These are phyloP conservation scores for Corydoras sp. DNA, from an alignment of 2,113 vertebrate species.

Conservation along the genomic window DNA sequence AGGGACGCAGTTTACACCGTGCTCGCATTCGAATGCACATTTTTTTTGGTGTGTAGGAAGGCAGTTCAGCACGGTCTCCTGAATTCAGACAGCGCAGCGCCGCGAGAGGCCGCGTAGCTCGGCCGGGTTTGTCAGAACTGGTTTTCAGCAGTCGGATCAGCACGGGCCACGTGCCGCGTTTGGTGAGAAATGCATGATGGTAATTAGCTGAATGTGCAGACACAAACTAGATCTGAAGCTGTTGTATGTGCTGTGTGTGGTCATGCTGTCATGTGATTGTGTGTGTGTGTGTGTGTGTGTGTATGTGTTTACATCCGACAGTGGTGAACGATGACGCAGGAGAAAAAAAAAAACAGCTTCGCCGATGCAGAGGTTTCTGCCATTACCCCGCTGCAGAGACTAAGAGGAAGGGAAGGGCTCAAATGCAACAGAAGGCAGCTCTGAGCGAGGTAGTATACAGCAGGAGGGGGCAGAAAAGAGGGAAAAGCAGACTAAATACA, in stretches of 20 bases:
- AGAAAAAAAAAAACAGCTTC: conserved; percentile 42
- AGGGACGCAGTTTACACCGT: background rate
- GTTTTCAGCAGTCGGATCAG: too few relatives aligned
- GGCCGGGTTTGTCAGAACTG: too few relatives aligned
- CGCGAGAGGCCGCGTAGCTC: too few relatives aligned
- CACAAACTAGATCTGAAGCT: too few relatives aligned
- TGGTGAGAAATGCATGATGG: too few relatives aligned
- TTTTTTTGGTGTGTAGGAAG: too few relatives aligned
- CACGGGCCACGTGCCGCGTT: too few relatives aligned
- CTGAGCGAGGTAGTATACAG: conserved; percentile 11
- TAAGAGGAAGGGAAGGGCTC: conserved; percentile 15
- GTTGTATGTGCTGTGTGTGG: conserved; percentile 34
- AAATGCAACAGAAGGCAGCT: conserved; percentile 32
- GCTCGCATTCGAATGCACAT: background rate
- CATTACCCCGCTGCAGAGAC: conserved; percentile 49
- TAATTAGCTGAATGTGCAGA: too few relatives aligned
- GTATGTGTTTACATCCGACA: conserved; percentile 59
- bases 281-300: conserved; percentile 33
- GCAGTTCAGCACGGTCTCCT: background rate
- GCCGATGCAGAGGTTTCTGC: conserved; percentile 53
- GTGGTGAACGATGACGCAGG: conserved; percentile 57
- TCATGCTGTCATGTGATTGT: conserved; percentile 45
- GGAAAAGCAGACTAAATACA: background rate
- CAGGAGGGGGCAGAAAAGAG: background rate
- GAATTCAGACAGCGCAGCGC: background rate